A percentile compares a stretch with the other conserved stretches of the same genome.
phyloP scores from a whole-genome alignment of 2,113 vertebrate genomes.

The Helogale parvula region DNA sequence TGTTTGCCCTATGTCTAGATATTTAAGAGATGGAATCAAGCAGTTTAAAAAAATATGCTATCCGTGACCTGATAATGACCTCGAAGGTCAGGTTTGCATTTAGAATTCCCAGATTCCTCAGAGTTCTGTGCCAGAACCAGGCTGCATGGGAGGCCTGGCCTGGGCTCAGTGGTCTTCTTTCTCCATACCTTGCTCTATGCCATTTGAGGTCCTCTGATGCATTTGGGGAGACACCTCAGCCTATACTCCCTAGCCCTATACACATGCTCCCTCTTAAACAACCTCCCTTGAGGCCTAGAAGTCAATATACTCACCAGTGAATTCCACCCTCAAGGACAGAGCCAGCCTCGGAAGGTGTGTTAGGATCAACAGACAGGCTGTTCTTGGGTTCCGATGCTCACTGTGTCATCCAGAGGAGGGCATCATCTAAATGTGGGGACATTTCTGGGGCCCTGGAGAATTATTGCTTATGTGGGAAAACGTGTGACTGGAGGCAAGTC shows the following conservation, averaged over 20 bases:
- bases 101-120: background rate
- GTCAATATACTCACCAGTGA: background rate
- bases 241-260: background rate
- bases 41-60: background rate
- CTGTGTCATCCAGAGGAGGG: background rate
- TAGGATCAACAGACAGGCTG: background rate
- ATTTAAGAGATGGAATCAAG: background rate
- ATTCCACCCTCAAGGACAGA: background rate
- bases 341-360: background rate
- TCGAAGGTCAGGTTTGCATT: background rate
- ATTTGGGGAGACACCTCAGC: accelerated
- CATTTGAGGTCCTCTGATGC: background rate
- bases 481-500: background rate
- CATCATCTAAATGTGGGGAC: background rate
- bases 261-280: background rate
- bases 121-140: background rate
- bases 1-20: background rate
- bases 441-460: background rate
- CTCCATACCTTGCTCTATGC: background rate
- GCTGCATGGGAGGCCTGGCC: accelerated
- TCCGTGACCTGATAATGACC: background rate
- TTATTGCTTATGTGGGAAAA: background rate
- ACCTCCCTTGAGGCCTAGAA: background rate
- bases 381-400: background rate
- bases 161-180: background rate